Base-by-base conservation (phyloP, 2,113 vertebrate genomes). In the Antigone vipio region DNA sequence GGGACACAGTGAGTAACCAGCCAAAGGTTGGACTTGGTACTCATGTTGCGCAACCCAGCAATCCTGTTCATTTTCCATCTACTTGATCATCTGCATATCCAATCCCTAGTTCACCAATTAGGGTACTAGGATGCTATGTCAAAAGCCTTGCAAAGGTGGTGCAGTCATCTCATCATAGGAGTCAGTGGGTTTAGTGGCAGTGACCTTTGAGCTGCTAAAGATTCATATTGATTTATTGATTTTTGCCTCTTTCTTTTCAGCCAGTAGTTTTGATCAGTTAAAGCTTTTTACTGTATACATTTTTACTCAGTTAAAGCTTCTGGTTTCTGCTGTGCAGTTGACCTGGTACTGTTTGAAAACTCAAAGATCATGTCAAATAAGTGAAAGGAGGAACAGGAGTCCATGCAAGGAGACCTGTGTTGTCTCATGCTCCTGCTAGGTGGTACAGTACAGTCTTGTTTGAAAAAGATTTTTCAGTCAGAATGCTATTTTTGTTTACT, bases 11-110 rank as follows among this genome's bases (percentile, higher is more conserved):
- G 45, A 52, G 5, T 19, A 83, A 79, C 17, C 10, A 63, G 38
- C 21, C 27, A 56, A 30, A 9, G 29, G 17, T 1, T 52, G 50
- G 34, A 58, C 30, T 62, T 59, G 2, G 1, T 29, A 12, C 8
- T 23, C 12, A 38, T 3, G 3, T 23, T 5, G 3, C 27, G 58
- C 3, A 59, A 69, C 2, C 1, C 1, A 73, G 14, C 23, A 87
- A 22, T 49, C 49, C 10, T 23, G 14, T 11, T 0, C 1, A 6
- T 49, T 53, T 80, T 35, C 27, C 20, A 35, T 0, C 0, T 55
- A 7, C 11, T 24, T 27, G 12, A 53, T 12, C 14, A 50, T 5
- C 32, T 60, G 11, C 0, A 2, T 38, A 66, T 38, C 45, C 20
- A 52, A 7, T 35, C 30, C 20, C 17, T 20, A 47, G 5, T 17